These are phyloP conservation scores for Chloroceryle amazona DNA, from an alignment of 2,797 vertebrate species.

Conservation along the genomic window DNA sequence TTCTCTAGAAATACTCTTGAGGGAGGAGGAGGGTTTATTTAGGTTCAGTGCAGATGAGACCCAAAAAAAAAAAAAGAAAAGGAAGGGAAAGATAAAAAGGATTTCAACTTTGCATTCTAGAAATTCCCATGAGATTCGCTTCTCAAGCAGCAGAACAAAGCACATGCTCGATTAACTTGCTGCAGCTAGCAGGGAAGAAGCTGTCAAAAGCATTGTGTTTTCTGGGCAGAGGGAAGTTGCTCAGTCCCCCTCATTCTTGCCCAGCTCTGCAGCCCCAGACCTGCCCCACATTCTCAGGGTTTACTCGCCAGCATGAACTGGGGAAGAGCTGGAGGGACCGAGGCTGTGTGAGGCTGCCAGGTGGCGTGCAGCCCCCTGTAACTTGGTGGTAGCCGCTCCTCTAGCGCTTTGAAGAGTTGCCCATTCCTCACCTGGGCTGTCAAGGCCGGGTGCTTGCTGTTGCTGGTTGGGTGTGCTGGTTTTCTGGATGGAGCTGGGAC, in stretches of 20 bases:
- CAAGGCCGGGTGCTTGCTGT: background rate
- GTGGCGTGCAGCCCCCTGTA: background rate
- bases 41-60: background rate
- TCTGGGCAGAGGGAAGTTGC: background rate
- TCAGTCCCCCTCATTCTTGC: background rate
- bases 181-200: conserved; percentile 12
- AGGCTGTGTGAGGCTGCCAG: fast-evolving
- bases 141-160: conserved; percentile 10
- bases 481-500: background rate
- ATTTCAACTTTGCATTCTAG: background rate
- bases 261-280: background rate
- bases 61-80: background rate
- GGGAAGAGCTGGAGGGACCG: background rate
- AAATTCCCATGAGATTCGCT: conserved; percentile 14
- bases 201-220: background rate
- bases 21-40: conserved; percentile 10
- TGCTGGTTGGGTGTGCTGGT: fast-evolving
- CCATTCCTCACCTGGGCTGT: background rate
- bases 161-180: background rate
- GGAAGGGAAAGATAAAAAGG: background rate
- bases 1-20: background rate
- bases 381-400: background rate
- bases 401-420: background rate
- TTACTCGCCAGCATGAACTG: background rate
- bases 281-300: background rate